Conservation (phyloP, 1,140 invertebrate genomes). For the Hypothenemus hampei region DNA sequence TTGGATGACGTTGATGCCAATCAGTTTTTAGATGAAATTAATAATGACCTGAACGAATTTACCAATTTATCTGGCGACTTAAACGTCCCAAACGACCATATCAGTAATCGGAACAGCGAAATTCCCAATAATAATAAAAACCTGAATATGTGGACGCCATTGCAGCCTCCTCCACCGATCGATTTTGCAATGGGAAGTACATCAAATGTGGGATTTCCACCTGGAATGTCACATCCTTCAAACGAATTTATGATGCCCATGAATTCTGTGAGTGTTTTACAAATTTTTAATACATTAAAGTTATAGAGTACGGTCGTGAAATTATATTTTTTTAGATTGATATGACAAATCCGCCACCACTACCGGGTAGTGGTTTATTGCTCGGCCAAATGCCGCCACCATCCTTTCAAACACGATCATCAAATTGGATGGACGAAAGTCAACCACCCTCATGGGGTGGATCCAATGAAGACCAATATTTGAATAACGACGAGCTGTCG, state of each 20-base stretch:
- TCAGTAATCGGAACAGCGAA: no score
- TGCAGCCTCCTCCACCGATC: constrained; percentile 5
- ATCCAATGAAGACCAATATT: background rate
- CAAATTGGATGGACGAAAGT: background rate
- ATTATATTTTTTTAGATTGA: no score
- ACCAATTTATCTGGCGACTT: constrained; percentile 20
- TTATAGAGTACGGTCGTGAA: no score
- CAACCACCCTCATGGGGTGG: background rate
- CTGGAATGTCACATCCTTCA: constrained; percentile 4
- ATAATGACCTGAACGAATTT: constrained; percentile 24
- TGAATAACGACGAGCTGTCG: background rate
- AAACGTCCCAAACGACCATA: background rate
- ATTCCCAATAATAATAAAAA: background rate
- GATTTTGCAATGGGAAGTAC: constrained; percentile 12
- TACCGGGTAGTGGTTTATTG: no score
- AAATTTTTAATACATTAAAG: no score
- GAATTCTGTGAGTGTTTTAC: background rate
- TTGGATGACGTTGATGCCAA: constrained; percentile 35
- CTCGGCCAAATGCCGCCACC: background rate
- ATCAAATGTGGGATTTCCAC: background rate
- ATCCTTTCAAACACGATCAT: background rate
- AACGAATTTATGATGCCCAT: constrained; percentile 2
- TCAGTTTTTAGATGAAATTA: constrained; percentile 26
- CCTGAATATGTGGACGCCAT: constrained; percentile 1
- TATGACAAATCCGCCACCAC: no score